Conservation (phyloP, 2,888 invertebrate species). For the Microctonus hyperodae region DNA sequence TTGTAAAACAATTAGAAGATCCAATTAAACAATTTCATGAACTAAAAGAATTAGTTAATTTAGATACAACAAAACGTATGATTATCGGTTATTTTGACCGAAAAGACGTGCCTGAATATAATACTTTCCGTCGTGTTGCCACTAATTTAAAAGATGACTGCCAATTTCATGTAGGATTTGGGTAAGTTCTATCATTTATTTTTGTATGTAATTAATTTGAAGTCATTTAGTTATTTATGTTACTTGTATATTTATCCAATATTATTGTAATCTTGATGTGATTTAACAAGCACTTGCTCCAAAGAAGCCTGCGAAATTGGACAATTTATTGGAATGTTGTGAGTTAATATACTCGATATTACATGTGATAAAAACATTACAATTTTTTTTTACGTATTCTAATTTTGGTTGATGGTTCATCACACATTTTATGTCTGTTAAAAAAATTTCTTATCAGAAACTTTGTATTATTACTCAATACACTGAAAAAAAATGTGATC, state of each 20-base stretch:
- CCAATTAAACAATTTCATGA: constrained; percentile 81
- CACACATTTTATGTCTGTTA: too few species aligned
- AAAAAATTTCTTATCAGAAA: too few species aligned
- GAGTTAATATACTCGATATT: constrained; percentile 48
- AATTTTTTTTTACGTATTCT: background rate
- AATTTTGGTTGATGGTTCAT: too few species aligned
- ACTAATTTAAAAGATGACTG: constrained; percentile 94
- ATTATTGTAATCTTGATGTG: constrained; percentile 40
- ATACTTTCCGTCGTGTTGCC: constrained; percentile 81
- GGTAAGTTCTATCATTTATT: constrained; percentile 65
- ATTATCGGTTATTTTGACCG: constrained; percentile 91
- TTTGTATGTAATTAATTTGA: background rate
- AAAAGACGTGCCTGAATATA: constrained; percentile 82
- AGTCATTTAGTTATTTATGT: background rate
- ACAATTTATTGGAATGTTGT: constrained; percentile 55
- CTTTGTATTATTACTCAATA: too few species aligned
- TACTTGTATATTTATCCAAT: constrained; percentile 12
- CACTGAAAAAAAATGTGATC: too few species aligned
- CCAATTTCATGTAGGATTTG: constrained; percentile 90
- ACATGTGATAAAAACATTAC: too few species aligned
- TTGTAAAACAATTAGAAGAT: constrained; percentile 87
- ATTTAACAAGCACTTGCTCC: constrained; percentile 59
- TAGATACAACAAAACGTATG: constrained; percentile 83
- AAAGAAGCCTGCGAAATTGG: constrained; percentile 59
- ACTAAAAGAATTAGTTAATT: constrained; percentile 74